phyloP scores from a whole-genome alignment of 2,888 invertebrate genomes.

The Apantesis nais region DNA sequence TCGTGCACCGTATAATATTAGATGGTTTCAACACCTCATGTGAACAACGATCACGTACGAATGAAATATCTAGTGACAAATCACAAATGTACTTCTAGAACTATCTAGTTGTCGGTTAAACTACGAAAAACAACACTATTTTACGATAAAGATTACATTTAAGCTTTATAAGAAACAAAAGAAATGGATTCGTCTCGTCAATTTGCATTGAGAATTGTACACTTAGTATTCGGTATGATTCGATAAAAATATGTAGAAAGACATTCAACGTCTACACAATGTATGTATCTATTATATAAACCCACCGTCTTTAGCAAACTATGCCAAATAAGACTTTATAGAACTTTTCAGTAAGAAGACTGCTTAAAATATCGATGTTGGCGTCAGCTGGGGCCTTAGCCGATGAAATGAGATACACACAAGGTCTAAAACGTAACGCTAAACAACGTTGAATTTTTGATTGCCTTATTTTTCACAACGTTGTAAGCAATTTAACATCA shows the following conservation, averaged over 20 bases:
- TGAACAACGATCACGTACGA: constrained; percentile 61
- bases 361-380: background rate
- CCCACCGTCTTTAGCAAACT: background rate
- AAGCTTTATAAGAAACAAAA: constrained; percentile 38
- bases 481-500: too few species aligned
- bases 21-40: constrained; percentile 48
- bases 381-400: background rate
- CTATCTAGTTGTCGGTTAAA: constrained; percentile 51
- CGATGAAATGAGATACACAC: too few species aligned
- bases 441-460: too few species aligned
- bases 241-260: background rate
- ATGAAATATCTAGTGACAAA: constrained; percentile 58
- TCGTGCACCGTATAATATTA: constrained; percentile 30
- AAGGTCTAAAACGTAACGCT: too few species aligned
- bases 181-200: constrained; percentile 10
- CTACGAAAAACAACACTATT: constrained; percentile 43
- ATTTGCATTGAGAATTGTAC: constrained; percentile 12
- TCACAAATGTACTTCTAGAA: constrained; percentile 52
- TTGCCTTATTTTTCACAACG: too few species aligned
- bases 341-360: background rate
- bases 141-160: constrained; percentile 6
- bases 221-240: background rate
- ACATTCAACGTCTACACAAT: background rate
- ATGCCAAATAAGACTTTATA: background rate
- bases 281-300: background rate